Evolutionary conservation across 1,140 invertebrate species (phyloP).

Genomic region (Camponotus floridanus): DNA sequence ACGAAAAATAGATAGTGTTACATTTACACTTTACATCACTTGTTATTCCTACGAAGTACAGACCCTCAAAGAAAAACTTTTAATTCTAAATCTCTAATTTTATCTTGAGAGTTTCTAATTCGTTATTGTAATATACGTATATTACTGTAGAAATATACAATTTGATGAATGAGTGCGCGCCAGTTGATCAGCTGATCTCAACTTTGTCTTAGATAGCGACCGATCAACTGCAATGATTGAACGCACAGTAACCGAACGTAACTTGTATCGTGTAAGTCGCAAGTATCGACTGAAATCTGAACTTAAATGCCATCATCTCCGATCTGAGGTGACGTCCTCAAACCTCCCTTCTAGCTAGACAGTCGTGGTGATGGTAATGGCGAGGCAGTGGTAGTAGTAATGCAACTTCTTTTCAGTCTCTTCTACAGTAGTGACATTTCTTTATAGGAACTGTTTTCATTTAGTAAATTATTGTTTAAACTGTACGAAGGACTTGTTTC

Average conservation of each 20-base stretch:
- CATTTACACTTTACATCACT: not conserved
- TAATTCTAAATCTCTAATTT: no score
- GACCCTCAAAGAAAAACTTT: no score
- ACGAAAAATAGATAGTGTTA: not conserved
- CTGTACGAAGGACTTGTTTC: conserved; percentile 39
- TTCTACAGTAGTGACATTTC: conserved; percentile 65
- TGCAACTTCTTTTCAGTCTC: conserved; percentile 39
- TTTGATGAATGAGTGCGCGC: not conserved
- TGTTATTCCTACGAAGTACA: not conserved
- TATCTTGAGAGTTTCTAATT: not conserved
- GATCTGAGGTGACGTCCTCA: conserved; percentile 83
- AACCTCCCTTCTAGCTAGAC: conserved; percentile 57
- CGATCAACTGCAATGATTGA: not conserved
- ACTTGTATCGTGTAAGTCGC: conserved; percentile 78
- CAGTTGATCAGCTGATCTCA: conserved; percentile 14
- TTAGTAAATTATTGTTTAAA: conserved; percentile 53
- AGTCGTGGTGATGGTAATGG: conserved; percentile 68
- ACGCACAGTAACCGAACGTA: conserved; percentile 9
- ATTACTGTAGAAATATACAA: not conserved
- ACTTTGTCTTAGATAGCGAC: not conserved
- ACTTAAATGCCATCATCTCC: conserved; percentile 82
- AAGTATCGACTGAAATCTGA: conserved; percentile 83
- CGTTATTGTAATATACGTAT: not conserved
- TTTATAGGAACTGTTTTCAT: conserved; percentile 65
- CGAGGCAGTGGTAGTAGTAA: conserved; percentile 63